phyloP scores from a whole-genome alignment of 2,797 vertebrate genomes.

The Helostoma temminkii region DNA sequence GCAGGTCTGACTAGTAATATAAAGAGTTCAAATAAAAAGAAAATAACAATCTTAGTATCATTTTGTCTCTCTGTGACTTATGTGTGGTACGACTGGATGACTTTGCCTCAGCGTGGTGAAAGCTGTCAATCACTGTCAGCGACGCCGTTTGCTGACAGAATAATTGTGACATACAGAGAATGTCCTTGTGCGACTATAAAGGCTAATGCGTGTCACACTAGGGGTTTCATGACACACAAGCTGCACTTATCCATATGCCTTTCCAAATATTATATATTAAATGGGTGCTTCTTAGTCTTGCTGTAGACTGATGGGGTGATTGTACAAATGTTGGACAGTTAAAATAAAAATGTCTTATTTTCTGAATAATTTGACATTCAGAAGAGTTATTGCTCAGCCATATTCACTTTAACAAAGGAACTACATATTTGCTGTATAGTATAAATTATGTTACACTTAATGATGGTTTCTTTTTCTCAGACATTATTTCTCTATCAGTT shows the following conservation, averaged over 20 bases:
- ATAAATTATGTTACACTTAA: no score
- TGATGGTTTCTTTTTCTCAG: no score
- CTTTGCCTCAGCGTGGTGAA: conserved; percentile 1
- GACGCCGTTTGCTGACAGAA: conserved; percentile 7
- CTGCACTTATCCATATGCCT: background rate
- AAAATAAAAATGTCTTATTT: no score
- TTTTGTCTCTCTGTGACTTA: background rate
- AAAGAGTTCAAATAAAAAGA: background rate
- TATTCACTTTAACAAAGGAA: no score
- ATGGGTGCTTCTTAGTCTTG: no score
- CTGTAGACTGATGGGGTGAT: no score
- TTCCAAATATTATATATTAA: background rate
- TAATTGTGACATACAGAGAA: background rate
- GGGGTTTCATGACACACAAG: background rate
- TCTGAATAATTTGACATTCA: no score
- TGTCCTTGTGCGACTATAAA: conserved; percentile 12
- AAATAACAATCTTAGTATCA: background rate
- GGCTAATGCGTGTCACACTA: conserved; percentile 7
- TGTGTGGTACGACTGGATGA: background rate
- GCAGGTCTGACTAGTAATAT: no score
- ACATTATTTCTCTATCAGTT: no score
- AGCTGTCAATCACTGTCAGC: conserved; percentile 22
- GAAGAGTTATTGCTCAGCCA: no score
- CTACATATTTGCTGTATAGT: no score
- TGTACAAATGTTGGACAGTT: no score